A percentile compares a stretch with the other conserved stretches of the same genome.
Conservation (phyloP, 1,140 invertebrate genomes). For the Heterodera schachtii region DNA sequence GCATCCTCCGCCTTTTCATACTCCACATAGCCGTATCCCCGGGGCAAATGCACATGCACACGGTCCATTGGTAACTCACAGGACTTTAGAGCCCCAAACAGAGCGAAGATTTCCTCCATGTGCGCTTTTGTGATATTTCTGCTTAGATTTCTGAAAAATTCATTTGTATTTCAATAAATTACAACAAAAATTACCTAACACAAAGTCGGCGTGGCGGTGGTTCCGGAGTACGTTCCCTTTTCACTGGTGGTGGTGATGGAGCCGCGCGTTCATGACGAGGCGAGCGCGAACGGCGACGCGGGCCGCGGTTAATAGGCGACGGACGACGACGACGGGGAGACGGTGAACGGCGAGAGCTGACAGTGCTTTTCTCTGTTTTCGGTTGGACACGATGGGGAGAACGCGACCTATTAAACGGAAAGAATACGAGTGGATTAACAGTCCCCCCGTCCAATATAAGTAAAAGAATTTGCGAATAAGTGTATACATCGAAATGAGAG, state of each 20-base stretch:
- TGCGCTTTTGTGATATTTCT: constrained; percentile 76
- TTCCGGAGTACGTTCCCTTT: constrained; percentile 25
- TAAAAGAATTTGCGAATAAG: too few relatives aligned
- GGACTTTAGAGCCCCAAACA: constrained; percentile 84
- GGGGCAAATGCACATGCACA: constrained; percentile 79
- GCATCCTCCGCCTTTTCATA: constrained; percentile 90
- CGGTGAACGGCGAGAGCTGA: constrained; percentile 51
- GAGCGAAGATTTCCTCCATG: constrained; percentile 88
- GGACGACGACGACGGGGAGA: constrained; percentile 44
- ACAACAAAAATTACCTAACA: constrained; percentile 20
- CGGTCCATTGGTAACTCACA: constrained; percentile 87
- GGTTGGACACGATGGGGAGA: constrained; percentile 26
- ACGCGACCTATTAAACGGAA: not conserved
- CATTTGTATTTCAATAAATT: not conserved
- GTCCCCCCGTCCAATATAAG: too few relatives aligned
- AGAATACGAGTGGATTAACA: too few relatives aligned
- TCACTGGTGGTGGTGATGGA: constrained; percentile 10
- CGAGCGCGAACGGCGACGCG: constrained; percentile 43
- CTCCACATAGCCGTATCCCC: constrained; percentile 91
- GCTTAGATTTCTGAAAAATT: not conserved
- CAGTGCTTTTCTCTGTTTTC: constrained; percentile 36
- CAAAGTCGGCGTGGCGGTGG: constrained; percentile 20
- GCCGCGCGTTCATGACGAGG: constrained; percentile 28
- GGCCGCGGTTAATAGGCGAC: constrained; percentile 22
- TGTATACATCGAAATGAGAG: too few relatives aligned